Conservation (phyloP, 1,140 invertebrate genomes). For the Luehdorfia chinensis region DNA sequence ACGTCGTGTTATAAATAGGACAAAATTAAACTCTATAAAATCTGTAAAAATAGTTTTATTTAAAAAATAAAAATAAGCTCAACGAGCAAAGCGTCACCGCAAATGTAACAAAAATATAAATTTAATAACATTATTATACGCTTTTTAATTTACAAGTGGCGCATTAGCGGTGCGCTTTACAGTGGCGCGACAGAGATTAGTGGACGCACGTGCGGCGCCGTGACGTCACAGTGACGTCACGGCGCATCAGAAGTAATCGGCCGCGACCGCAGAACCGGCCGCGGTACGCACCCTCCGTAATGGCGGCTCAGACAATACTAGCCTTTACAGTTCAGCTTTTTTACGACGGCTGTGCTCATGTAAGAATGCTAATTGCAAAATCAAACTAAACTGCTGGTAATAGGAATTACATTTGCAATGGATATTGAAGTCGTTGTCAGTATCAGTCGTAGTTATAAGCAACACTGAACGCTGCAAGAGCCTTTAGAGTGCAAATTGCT, state of each 20-base stretch:
- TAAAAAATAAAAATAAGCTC: too few species aligned
- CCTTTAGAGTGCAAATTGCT: too few species aligned
- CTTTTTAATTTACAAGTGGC: constrained; percentile 8
- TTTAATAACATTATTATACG: constrained; percentile 12
- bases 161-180: constrained; percentile 9
- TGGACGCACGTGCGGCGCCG: constrained; percentile 3
- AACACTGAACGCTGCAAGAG: too few species aligned
- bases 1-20: too few species aligned
- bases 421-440: too few species aligned
- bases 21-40: too few species aligned
- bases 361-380: not conserved
- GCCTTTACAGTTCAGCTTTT: not conserved
- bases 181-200: constrained; percentile 12
- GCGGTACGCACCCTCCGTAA: not conserved
- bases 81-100: too few species aligned
- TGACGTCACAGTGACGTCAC: constrained; percentile 10
- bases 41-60: too few species aligned
- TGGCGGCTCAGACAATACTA: not conserved
- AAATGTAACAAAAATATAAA: constrained; percentile 11
- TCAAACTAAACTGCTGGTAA: not conserved
- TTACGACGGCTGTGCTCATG: not conserved
- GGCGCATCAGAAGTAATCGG: constrained; percentile 1
- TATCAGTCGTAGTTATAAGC: too few species aligned
- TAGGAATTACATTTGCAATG: not conserved
- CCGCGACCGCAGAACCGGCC: constrained; percentile 11